Evolutionary conservation across 2,888 invertebrate genomes (phyloP).

Genomic region (Tachina grossa): DNA sequence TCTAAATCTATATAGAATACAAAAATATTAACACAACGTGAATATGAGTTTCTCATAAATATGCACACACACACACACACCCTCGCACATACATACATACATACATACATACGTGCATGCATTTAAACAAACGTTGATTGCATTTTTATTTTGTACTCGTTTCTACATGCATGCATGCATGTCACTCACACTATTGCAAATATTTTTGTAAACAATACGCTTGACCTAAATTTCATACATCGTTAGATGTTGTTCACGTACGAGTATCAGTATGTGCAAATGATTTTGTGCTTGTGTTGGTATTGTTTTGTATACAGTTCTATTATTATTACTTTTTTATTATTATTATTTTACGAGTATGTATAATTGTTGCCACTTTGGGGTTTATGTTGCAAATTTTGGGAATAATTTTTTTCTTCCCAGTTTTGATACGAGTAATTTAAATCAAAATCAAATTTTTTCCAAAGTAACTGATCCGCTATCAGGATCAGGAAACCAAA

Average conservation of each 20-base stretch:
- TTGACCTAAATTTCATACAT: conserved; percentile 80
- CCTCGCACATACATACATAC: neutral
- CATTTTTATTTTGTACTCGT: conserved; percentile 55
- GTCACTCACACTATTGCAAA: conserved; percentile 74
- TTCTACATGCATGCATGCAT: conserved; percentile 37
- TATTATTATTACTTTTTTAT: conserved; percentile 19
- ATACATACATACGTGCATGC: neutral
- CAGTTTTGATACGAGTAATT: neutral
- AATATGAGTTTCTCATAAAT: conserved; percentile 26
- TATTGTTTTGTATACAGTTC: conserved; percentile 39
- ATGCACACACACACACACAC: neutral
- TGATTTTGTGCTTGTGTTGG: conserved; percentile 38
- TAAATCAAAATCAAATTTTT: neutral
- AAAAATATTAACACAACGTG: conserved; percentile 17
- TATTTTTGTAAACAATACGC: conserved; percentile 82
- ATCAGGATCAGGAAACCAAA: too few relatives aligned
- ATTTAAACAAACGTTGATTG: conserved; percentile 6
- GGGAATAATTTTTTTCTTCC: neutral
- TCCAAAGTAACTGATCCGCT: neutral
- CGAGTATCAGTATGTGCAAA: conserved; percentile 42
- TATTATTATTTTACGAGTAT: conserved; percentile 11
- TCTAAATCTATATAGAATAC: conserved; percentile 16
- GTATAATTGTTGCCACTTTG: conserved; percentile 43
- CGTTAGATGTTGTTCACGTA: conserved; percentile 52
- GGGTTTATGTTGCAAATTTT: neutral